These are phyloP conservation scores for Scatophagus argus DNA, from an alignment of 2,113 vertebrate species.

Conservation along the genomic window DNA sequence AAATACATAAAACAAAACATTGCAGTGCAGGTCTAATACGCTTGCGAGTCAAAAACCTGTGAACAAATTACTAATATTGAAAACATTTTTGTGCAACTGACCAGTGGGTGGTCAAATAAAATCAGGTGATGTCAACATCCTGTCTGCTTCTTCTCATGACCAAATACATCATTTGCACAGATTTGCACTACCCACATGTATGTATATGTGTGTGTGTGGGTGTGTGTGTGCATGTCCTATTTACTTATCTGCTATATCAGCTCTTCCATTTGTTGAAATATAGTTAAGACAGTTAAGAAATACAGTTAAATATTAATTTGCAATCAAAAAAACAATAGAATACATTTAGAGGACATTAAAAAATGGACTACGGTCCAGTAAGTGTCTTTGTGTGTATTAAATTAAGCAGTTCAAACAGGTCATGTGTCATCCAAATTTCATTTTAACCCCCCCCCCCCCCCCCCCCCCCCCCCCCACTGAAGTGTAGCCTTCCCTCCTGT, in stretches of 20 bases:
- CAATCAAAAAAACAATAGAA: too few relatives aligned
- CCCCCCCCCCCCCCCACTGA: too few relatives aligned
- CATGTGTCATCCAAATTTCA: neutral
- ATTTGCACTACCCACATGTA: neutral
- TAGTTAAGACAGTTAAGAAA: too few relatives aligned
- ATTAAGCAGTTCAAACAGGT: neutral
- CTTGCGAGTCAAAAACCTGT: slow-evolving; percentile 7
- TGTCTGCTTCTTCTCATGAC: slow-evolving; percentile 49
- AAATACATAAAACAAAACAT: neutral
- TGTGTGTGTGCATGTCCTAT: neutral
- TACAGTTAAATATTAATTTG: neutral
- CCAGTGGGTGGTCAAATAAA: slow-evolving; percentile 48
- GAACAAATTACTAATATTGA: slow-evolving; percentile 10
- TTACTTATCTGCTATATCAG: neutral
- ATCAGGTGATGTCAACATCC: slow-evolving; percentile 23
- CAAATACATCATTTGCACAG: slow-evolving; percentile 20
- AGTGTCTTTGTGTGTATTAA: neutral
- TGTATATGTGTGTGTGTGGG: neutral
- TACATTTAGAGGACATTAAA: too few relatives aligned
- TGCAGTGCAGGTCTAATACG: neutral
- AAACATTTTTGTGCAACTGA: slow-evolving; percentile 30
- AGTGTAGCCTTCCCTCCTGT: slow-evolving; percentile 3
- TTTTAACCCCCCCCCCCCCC: too few relatives aligned
- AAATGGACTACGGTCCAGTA: neutral
- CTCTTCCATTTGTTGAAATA: neutral